A percentile compares a stretch with the other conserved stretches of the same genome.
Conservation (phyloP, 2,888 invertebrate species). For the Marasmarcha lunaedactyla region DNA sequence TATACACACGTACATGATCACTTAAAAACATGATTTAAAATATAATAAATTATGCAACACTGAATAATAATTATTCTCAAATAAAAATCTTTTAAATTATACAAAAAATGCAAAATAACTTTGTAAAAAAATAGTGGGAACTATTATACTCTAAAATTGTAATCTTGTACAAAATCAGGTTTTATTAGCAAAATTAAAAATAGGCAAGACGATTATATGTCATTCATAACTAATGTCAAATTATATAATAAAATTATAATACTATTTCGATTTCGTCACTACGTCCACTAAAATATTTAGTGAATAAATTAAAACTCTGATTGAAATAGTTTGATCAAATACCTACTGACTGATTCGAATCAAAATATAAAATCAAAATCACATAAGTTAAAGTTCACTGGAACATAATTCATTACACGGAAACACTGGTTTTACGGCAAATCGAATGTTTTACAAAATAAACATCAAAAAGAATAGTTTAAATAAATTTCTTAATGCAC, state of each 20-base stretch:
- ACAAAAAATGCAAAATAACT: conserved; percentile 12
- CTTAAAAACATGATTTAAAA: conserved; percentile 44
- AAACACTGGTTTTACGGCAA: conserved; percentile 2
- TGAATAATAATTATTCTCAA: conserved; percentile 11
- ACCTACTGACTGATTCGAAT: neutral
- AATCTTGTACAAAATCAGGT: neutral
- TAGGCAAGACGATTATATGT: neutral
- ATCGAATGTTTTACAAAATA: neutral
- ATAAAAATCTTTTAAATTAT: conserved; percentile 19
- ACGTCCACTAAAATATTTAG: neutral
- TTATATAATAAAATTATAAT: neutral
- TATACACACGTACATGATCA: neutral
- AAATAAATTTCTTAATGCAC: no score
- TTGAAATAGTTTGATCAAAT: no score
- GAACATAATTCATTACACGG: conserved; percentile 20
- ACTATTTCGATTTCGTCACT: neutral
- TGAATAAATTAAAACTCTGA: neutral
- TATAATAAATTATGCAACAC: conserved; percentile 61
- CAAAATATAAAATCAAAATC: neutral
- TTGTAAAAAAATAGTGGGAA: conserved; percentile 13
- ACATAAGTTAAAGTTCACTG: neutral
- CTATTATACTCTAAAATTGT: neutral
- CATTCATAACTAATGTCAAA: neutral
- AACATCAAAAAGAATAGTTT: no score
- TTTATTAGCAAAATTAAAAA: neutral